Evolutionary conservation across 2,113 vertebrate species (phyloP), one percentile per base, ranked within the genome.

Genomic region (Xiphophorus maculatus): DNA sequence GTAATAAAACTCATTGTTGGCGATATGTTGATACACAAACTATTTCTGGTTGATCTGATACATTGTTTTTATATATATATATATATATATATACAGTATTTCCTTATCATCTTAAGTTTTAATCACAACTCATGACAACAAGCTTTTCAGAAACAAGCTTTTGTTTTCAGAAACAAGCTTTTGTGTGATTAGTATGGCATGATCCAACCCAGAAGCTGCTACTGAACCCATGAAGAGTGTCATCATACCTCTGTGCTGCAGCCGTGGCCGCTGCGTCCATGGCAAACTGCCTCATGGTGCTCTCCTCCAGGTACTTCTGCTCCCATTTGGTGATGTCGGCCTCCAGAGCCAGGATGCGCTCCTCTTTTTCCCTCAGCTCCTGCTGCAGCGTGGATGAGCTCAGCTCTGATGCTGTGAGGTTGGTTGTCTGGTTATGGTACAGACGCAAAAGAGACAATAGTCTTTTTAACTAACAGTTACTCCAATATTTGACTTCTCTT

Each of bases 311-410:
- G 76, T 98, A 99, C 83, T 99, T 99, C 84, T 99, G 98, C 86
- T 99, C 98, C 98, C 98, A 99, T 87, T 96, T 98, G 81, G 97
- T 99, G 96, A 99, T 98, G 87, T 99, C 98, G 0, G 97, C 98
- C 88, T 99, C 98, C 84, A 99, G 92, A 0, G 96, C 97, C 88
- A 99, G 90, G 76, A 99, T 95, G 63, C 94, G 94, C 87, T 99
- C 98, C 88, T 99, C 98, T 60, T 94, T 95, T 90, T 99, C 98
- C 70, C 97, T 93, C 83, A 99, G 89, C 83, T 96, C 96, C 91
- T 97, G 97, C 0, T 96, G 96, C 14, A 96, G 86, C 0, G 84
- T 90, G 67, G 94, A 92, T 11, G 90, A 81, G 0, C 93, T 97
- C 63, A 92, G 86, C 28, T 96, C 96, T 4, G 90, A 74, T 14